These are phyloP conservation scores for Diorhabda carinulata DNA, from an alignment of 1,140 invertebrate species.

Conservation along the genomic window DNA sequence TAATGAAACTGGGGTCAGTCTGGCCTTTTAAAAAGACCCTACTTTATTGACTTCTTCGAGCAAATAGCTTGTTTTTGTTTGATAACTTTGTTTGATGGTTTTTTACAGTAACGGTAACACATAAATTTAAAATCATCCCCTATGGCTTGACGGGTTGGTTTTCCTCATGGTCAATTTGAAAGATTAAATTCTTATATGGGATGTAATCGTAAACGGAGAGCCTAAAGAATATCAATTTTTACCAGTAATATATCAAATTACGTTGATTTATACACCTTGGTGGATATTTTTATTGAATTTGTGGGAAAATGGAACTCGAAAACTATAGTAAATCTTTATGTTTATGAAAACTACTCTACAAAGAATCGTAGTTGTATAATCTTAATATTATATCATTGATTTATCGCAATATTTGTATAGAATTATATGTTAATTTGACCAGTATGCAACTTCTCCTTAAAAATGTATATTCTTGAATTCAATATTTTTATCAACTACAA, in stretches of 20 bases:
- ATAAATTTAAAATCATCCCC: constrained; percentile 46
- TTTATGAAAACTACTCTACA: no score
- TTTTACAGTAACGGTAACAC: constrained; percentile 43
- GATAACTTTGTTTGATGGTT: constrained; percentile 48
- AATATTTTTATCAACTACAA: no score
- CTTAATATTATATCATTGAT: no score
- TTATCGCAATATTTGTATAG: no score
- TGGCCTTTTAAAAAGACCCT: constrained; percentile 43
- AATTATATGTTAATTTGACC: no score
- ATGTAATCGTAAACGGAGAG: constrained; percentile 2
- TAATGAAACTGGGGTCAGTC: constrained; percentile 46
- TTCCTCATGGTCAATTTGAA: constrained; percentile 16
- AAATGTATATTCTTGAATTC: no score
- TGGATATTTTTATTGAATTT: background rate
- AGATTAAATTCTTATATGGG: constrained; percentile 12
- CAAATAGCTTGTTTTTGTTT: constrained; percentile 48
- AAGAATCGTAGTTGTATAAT: no score
- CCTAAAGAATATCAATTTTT: background rate
- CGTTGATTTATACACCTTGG: background rate
- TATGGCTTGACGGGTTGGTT: constrained; percentile 4
- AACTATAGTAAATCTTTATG: no score
- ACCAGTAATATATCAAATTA: background rate
- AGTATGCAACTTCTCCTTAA: no score
- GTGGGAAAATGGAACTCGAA: no score
- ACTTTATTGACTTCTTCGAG: constrained; percentile 46